These are phyloP conservation scores for Mungos mungo DNA, from an alignment of 2,113 vertebrate genomes.

Conservation along the genomic window DNA sequence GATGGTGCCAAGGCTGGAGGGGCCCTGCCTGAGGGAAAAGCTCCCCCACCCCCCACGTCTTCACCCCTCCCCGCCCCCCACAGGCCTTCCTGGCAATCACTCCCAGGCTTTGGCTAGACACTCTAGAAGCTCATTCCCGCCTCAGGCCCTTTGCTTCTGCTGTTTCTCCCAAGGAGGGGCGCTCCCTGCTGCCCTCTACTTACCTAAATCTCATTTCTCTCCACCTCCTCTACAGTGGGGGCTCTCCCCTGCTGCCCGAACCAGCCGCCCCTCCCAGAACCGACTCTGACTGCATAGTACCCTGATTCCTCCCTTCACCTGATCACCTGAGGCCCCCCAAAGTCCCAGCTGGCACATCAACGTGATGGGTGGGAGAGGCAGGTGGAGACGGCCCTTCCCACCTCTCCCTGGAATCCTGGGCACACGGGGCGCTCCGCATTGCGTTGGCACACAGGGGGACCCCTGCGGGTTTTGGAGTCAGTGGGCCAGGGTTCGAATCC, in stretches of 20 bases:
- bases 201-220: background rate
- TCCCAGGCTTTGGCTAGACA: background rate
- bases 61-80: background rate
- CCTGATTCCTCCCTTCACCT: background rate
- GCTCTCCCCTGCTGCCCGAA: background rate
- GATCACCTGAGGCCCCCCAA: background rate
- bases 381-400: background rate
- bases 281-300: background rate
- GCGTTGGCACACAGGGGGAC: background rate
- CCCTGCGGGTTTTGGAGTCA: background rate
- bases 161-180: fast-evolving
- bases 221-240: background rate
- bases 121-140: background rate
- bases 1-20: background rate
- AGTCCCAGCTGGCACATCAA: background rate
- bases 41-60: background rate
- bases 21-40: background rate
- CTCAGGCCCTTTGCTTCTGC: background rate
- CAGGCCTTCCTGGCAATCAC: background rate
- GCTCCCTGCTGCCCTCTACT: background rate
- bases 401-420: background rate
- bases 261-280: background rate
- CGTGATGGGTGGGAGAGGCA: fast-evolving
- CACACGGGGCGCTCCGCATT: background rate
- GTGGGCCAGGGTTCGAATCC: background rate